Base-by-base conservation (phyloP, 2,888 invertebrate genomes). In the Flexamia atlantica region DNA sequence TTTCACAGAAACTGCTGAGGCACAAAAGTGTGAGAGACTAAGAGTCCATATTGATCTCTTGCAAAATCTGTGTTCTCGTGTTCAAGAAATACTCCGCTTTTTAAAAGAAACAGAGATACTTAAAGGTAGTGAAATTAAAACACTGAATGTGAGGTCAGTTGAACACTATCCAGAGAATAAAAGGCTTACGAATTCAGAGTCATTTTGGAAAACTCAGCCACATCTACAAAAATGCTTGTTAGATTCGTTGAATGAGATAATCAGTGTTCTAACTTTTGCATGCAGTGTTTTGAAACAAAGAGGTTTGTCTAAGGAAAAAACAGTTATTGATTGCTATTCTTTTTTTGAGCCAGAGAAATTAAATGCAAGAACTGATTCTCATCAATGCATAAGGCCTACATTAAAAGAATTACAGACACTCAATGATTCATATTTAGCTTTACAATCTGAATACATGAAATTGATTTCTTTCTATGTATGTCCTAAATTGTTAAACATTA, bases 361-460 rank as follows among this genome's bases (percentile, higher is more conserved):
- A 2, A 4, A 53, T 53, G 53, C 3, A 3, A 53, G 23, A 23
- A 23, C 7, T 53, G 53, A 23, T 40, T 10, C 72, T 42, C 2
- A 20, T 36, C 17, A 4, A 14, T 72, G 36, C 14, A 76, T 50
- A n/a, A n/a, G n/a, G n/a, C n/a, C n/a, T 46, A 28, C 76, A 28
- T 14, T 76, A 3, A 50, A 50, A 76, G 50, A 30, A 23, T 28
- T 76, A 28, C 42, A 76, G 40, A 17, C 0, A 9, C 25, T 76
- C 17, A 28, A 42, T 32, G 57, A 79, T n/a, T 25, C 25, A n/a
- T 79, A 79, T 79, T 57, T 79, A 20, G 32, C 10, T 10, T 12
- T 79, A 5, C 79, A 79, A 28, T 79, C 79, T 57, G 79, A 79
- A 32, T 79, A 79, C 23, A 32, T 79, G 20, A 72, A 72, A 40